Percentiles rank a stretch among this genome's conserved stretches.
Conservation (phyloP, 2,888 invertebrate genomes). For the Agrypnus murinus region DNA sequence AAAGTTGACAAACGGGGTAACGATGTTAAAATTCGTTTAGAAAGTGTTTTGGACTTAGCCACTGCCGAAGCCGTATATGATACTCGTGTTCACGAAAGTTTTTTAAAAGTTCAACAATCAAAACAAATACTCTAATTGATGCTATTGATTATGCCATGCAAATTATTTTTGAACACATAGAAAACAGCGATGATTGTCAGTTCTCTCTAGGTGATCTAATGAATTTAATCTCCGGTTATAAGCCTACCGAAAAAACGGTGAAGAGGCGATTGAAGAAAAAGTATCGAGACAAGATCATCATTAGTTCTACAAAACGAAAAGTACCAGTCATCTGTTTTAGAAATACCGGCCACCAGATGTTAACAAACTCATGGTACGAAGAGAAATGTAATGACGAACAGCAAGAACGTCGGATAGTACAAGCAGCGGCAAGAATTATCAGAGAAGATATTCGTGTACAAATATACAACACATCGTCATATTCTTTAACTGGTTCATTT, state of each 20-base stretch:
- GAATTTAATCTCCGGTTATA: slow-evolving; percentile 23
- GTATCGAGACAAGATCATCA: slow-evolving; percentile 39
- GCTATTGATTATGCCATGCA: slow-evolving; percentile 11
- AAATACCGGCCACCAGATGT: slow-evolving; percentile 46
- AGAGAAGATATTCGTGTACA: slow-evolving; percentile 49
- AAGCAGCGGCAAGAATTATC: slow-evolving; percentile 50
- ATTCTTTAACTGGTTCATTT: background rate
- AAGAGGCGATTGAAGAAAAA: background rate
- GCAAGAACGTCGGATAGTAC: slow-evolving; percentile 46
- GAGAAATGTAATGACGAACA: slow-evolving; percentile 36
- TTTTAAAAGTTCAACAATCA: too few species aligned
- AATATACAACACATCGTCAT: slow-evolving; percentile 2
- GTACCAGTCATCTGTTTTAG: slow-evolving; percentile 44
- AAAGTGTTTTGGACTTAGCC: too few species aligned
- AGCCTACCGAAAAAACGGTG: background rate
- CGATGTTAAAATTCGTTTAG: too few species aligned
- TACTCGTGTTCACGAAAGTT: too few species aligned
- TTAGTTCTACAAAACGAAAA: slow-evolving; percentile 27
- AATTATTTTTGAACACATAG: slow-evolving; percentile 17
- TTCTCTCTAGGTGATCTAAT: background rate
- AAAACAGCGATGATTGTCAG: slow-evolving; percentile 30
- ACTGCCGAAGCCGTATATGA: too few species aligned
- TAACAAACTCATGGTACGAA: slow-evolving; percentile 5
- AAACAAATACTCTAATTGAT: too few species aligned
- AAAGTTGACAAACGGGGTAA: too few species aligned